A percentile compares a stretch with the other conserved stretches of the same genome.
Conservation (phyloP, 2,113 vertebrate genomes). For the Ictidomys tridecemlineatus region DNA sequence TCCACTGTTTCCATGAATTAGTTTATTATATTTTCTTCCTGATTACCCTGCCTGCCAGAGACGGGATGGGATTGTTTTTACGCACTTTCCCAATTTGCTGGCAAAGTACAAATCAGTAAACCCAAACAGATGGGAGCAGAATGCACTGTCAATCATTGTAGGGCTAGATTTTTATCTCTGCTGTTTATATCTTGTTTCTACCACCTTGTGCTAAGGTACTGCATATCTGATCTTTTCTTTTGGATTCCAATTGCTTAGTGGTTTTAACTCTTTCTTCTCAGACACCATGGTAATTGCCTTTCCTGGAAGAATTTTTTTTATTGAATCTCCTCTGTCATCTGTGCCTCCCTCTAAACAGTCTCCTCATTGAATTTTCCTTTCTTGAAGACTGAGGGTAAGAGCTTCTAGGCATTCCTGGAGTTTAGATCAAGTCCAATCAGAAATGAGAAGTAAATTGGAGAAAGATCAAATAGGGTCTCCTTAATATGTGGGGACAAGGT, state of each 20-base stretch:
- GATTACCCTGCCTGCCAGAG: not conserved
- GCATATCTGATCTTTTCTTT: not conserved
- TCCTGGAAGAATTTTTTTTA: not conserved
- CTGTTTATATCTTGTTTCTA: not conserved
- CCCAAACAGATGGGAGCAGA: slow-evolving; percentile 52
- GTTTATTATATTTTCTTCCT: slow-evolving; percentile 48
- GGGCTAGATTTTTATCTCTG: not conserved
- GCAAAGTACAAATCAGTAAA: slow-evolving; percentile 51
- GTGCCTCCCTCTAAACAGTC: not conserved
- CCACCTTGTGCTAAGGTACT: not conserved
- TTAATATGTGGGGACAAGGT: not conserved
- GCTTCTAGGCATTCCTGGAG: not conserved
- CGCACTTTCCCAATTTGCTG: slow-evolving; percentile 42
- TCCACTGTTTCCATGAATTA: not conserved
- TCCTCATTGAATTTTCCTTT: not conserved
- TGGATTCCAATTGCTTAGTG: not conserved
- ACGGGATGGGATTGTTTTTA: slow-evolving; percentile 27
- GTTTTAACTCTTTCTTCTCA: not conserved
- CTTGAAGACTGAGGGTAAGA: not conserved
- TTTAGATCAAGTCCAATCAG: not conserved
- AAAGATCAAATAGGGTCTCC: not conserved
- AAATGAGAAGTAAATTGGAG: slow-evolving; percentile 10
- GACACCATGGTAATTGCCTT: not conserved
- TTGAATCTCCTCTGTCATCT: not conserved
- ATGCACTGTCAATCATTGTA: not conserved